Evolutionary conservation across 30 jellyfish, hydroid and myxozoan genomes (phyloP), one percentile per base, ranked within the genome.

Genomic region (Pelagia noctiluca): DNA sequence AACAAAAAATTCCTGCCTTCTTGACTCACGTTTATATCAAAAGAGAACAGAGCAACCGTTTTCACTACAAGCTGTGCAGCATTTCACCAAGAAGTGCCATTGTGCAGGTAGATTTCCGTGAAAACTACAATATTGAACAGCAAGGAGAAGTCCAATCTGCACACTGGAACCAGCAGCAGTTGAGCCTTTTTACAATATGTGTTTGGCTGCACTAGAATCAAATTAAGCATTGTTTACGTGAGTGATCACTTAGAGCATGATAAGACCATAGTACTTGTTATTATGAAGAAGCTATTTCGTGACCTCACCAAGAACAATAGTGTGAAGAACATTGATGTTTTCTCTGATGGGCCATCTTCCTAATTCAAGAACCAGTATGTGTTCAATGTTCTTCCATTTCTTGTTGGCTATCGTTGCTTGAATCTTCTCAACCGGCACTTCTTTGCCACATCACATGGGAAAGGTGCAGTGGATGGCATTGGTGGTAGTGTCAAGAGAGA

Each of bases 391-490:
- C n/a, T n/a, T n/a, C n/a, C n/a, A n/a, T n/a, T n/a, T n/a, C n/a
- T n/a, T n/a, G n/a, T n/a, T n/a, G n/a, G n/a, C n/a, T 29, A 22
- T 29, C 19, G 53, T 31, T 57, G 78, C 78, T 10, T 30, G 0
- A 69, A 34, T 21, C 16, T 65, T 24, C 61, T 60, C 34, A 19
- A 19, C 8, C 60, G 78, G 76, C 79, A 76, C 53, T 31, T 76
- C 25, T 76, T 76, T 61, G 90, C 90, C n/a, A 35, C 90, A 2
- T 80, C 84, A 35, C 82, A 65, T 63, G 84, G 83, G 22, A 80
- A 80, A 35, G 88, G 69, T n/a, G 74, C 83, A 62, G 90, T 80
- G 67, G 84, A 80, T 65, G 83, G 90, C 8, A 80, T 80, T 0
- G 74, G 83, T 35, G 90, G 84, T 0, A 60, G 29, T 23, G 57